Evolutionary conservation across 1,140 invertebrate genomes (phyloP), one percentile per base, ranked within the genome.

Genomic region (Belonocnema kinseyi): DNA sequence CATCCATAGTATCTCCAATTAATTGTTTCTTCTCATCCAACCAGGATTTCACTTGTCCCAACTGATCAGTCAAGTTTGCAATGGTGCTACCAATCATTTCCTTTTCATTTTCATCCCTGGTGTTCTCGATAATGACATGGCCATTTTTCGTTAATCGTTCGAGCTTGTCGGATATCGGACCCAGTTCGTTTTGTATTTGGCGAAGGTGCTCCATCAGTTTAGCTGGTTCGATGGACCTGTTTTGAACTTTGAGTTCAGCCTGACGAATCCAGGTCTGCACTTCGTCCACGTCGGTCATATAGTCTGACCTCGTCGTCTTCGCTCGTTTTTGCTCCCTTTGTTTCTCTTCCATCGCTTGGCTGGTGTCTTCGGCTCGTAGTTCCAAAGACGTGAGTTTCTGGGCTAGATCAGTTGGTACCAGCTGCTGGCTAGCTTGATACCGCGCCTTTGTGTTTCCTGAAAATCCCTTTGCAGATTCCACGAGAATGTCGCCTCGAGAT

Each of bases 1-100:
- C 95, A 84, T 98, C 97, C 80, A 97, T 92, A 46, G 96, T 96
- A 86, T 98, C 97, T 40, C 95, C 95, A 40, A 98, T 94, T 86
- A 96, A 93, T 82, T 95, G 94, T 86, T 95, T 96, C 90, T 95
- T 96, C 81, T 97, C 96, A 75, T 97, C 96, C 72, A 97, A 89
- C 93, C 94, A 95, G 70, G 93, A 93, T 81, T 92, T 94, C 0
- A 98, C 93, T 80, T 96, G 95, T 52, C 93, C 92, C 85, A 98
- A 91, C 87, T 97, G 96, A 46, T 96, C 95, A 5, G 94, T 94
- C 40, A 97, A 88, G 78, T 94, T 95, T 66, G 94, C 92, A 40
- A 97, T 93, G 0, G 96, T 97, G 46, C 93, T 95, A 82, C 94
- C 93, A 66, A 98, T 94, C 58, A 96, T 87, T 79, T 95, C 93